These are phyloP conservation scores for Habroteleia sp. DNA, from an alignment of 2,888 invertebrate genomes.

Conservation along the genomic window DNA sequence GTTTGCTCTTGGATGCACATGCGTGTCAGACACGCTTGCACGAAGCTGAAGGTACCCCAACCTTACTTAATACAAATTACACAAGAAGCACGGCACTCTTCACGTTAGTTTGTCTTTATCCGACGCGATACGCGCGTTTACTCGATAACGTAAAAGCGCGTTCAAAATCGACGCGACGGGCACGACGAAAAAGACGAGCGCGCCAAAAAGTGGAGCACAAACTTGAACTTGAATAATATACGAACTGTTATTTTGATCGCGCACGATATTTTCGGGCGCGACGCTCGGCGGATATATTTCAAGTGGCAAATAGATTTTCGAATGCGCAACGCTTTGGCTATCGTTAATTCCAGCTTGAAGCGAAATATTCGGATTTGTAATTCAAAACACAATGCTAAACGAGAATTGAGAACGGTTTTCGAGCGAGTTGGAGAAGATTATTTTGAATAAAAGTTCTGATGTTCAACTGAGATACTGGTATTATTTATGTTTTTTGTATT, in stretches of 20 bases:
- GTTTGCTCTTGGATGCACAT: slow-evolving; percentile 75
- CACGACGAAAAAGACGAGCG: slow-evolving; percentile 11
- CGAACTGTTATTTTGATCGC: slow-evolving; percentile 28
- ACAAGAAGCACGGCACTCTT: slow-evolving; percentile 46
- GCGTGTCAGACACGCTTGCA: slow-evolving; percentile 77
- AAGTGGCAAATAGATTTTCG: slow-evolving; percentile 15
- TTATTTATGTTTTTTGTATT: too few relatives aligned
- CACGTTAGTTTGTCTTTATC: slow-evolving; percentile 49
- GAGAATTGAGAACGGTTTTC: too few relatives aligned
- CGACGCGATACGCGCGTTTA: slow-evolving; percentile 30
- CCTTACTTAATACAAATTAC: slow-evolving; percentile 67
- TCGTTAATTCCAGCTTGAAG: slow-evolving; percentile 8
- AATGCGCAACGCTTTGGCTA: slow-evolving; percentile 13
- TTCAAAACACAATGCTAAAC: too few relatives aligned
- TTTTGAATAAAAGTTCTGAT: too few relatives aligned
- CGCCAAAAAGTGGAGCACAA: slow-evolving; percentile 28
- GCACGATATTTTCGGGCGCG: slow-evolving; percentile 16
- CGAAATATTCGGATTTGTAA: slow-evolving; percentile 36
- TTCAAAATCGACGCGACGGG: not conserved
- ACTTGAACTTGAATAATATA: slow-evolving; percentile 44
- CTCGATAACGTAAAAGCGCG: not conserved
- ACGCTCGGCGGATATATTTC: not conserved
- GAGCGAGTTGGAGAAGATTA: too few relatives aligned
- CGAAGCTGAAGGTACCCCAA: slow-evolving; percentile 69
- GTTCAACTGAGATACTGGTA: too few relatives aligned